A percentile compares a stretch with the other conserved stretches of the same genome.
Conservation (phyloP, 2,888 invertebrate genomes). For the Drosophila kanekoi region DNA sequence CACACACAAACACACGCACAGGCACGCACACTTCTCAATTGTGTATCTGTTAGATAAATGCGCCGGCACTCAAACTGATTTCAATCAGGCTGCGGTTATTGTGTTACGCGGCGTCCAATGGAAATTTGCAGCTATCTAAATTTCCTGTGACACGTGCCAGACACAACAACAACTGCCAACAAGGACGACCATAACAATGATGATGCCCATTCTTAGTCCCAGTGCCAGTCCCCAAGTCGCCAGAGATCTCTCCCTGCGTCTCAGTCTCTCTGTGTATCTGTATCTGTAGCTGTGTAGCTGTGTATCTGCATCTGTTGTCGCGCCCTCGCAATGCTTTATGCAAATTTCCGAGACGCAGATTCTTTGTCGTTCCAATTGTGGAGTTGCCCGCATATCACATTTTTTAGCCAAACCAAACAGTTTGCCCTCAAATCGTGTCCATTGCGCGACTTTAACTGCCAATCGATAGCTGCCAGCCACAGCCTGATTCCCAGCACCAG, state of each 20-base stretch:
- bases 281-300: no score
- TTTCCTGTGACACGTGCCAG: slow-evolving; percentile 73
- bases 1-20: background rate
- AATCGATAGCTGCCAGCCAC: slow-evolving; percentile 59
- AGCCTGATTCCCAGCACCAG: slow-evolving; percentile 1
- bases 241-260: slow-evolving; percentile 3
- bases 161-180: slow-evolving; percentile 61
- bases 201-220: slow-evolving; percentile 10
- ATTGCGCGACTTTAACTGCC: slow-evolving; percentile 56
- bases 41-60: slow-evolving; percentile 25
- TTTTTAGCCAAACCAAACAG: slow-evolving; percentile 48
- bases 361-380: slow-evolving; percentile 29
- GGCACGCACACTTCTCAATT: background rate
- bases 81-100: slow-evolving; percentile 65
- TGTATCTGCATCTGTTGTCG: slow-evolving; percentile 41
- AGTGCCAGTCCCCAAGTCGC: slow-evolving; percentile 9
- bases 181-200: slow-evolving; percentile 45
- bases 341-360: slow-evolving; percentile 35
- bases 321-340: slow-evolving; percentile 47
- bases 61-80: slow-evolving; percentile 46
- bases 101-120: slow-evolving; percentile 44
- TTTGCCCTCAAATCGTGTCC: slow-evolving; percentile 26
- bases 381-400: slow-evolving; percentile 40
- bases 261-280: slow-evolving; percentile 3
- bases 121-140: slow-evolving; percentile 63